These are phyloP conservation scores for Phalacrocorax carbo DNA, from an alignment of 2,113 vertebrate species.

Conservation along the genomic window DNA sequence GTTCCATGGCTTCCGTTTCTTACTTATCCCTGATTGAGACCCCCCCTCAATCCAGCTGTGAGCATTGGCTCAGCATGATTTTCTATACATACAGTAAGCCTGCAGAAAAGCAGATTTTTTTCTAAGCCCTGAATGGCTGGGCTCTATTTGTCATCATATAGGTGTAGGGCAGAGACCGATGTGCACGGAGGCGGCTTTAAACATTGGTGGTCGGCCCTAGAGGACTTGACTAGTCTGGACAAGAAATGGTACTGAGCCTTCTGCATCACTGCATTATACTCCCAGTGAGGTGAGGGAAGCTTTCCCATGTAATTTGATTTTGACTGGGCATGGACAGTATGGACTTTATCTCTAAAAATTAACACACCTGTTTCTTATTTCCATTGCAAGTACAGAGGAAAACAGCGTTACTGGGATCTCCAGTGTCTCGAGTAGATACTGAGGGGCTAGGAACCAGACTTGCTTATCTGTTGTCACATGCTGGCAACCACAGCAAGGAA, in stretches of 20 bases:
- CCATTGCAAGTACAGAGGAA: neutral
- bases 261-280: accelerated
- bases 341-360: neutral
- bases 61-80: neutral
- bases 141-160: neutral
- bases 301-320: neutral
- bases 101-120: neutral
- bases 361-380: neutral
- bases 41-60: neutral
- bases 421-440: neutral
- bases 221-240: neutral
- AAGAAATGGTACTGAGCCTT: neutral
- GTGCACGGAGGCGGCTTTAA: neutral
- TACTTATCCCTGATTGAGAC: neutral
- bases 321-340: neutral
- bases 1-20: neutral
- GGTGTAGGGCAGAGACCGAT: neutral
- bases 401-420: accelerated
- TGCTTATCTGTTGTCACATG: neutral
- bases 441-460: neutral
- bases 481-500: neutral
- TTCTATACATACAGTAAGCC: neutral
- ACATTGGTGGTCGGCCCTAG: neutral
- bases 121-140: neutral
- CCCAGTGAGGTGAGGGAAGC: neutral